Percentiles rank a stretch among this genome's conserved stretches.
Evolutionary conservation across 2,113 vertebrate species (phyloP).

Genomic region (Pelecanoides urinatrix): DNA sequence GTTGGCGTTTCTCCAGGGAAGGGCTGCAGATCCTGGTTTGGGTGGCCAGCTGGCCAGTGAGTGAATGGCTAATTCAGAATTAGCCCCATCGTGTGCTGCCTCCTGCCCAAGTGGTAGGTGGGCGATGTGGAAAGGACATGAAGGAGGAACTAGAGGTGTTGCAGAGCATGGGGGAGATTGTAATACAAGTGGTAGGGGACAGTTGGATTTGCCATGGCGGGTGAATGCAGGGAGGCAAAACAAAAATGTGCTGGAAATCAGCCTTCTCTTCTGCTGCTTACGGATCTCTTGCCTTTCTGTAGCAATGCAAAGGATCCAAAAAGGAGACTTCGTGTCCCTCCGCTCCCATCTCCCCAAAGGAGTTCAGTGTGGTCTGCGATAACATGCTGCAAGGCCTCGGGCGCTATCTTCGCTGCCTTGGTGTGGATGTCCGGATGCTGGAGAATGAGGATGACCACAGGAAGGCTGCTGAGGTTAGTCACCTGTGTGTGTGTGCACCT

Average conservation of each 20-base stretch:
- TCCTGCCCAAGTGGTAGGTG: neutral
- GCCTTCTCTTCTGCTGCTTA: neutral
- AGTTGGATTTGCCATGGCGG: neutral
- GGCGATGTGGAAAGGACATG: neutral
- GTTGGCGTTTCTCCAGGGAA: neutral
- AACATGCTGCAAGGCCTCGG: conserved; percentile 90
- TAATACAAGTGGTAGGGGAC: neutral
- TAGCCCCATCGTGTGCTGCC: neutral
- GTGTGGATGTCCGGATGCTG: conserved; percentile 79
- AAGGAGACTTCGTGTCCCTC: rapidly evolving
- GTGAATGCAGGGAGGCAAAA: neutral
- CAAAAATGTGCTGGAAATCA: neutral
- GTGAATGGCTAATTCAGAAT: neutral
- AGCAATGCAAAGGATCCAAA: neutral
- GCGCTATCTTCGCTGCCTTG: conserved; percentile 84
- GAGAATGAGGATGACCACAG: conserved; percentile 81
- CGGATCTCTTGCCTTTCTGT: neutral
- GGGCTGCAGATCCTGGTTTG: neutral
- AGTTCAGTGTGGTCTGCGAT: conserved; percentile 86
- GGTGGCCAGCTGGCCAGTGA: neutral
- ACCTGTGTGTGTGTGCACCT: rapidly evolving
- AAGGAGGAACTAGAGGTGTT: neutral
- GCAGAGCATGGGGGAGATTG: neutral
- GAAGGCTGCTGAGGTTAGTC: conserved; percentile 81
- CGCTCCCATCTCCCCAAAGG: conserved; percentile 39